These are phyloP conservation scores for Baryphthengus martii DNA, from an alignment of 2,113 vertebrate species.

Conservation along the genomic window DNA sequence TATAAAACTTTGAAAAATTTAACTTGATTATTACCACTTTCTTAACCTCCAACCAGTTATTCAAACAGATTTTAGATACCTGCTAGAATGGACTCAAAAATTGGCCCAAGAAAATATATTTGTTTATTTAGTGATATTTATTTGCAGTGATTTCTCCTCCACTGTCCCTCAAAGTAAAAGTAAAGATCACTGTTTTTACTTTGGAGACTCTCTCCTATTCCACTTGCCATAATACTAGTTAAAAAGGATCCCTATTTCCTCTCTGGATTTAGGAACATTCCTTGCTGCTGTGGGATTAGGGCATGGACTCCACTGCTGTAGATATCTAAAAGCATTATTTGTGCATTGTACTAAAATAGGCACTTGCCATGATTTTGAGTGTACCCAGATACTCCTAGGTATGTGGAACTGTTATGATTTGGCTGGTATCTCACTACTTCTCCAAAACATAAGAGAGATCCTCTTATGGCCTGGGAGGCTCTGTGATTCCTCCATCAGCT, in stretches of 20 bases:
- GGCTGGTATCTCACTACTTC: not conserved
- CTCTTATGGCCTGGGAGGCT: not conserved
- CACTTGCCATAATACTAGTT: not conserved
- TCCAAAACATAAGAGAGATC: not conserved
- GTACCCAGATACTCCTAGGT: not conserved
- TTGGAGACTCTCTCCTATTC: not conserved
- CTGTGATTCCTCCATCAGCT: not conserved
- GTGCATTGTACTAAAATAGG: not conserved
- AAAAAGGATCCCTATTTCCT: not conserved
- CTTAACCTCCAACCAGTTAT: not conserved
- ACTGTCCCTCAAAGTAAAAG: not conserved
- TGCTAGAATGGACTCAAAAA: not conserved
- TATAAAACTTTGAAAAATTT: not conserved
- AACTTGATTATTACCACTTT: not conserved
- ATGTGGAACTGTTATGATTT: not conserved
- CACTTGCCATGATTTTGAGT: not conserved
- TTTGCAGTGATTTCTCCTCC: not conserved
- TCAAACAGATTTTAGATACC: not conserved
- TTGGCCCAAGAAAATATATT: not conserved
- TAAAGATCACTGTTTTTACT: not conserved
- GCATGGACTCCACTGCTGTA: not conserved
- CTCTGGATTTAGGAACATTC: not conserved
- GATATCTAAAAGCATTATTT: not conserved
- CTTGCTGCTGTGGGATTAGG: not conserved
- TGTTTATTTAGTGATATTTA: not conserved